phyloP scores from a whole-genome alignment of 2,113 vertebrate genomes.

The Zapus hudsonius region DNA sequence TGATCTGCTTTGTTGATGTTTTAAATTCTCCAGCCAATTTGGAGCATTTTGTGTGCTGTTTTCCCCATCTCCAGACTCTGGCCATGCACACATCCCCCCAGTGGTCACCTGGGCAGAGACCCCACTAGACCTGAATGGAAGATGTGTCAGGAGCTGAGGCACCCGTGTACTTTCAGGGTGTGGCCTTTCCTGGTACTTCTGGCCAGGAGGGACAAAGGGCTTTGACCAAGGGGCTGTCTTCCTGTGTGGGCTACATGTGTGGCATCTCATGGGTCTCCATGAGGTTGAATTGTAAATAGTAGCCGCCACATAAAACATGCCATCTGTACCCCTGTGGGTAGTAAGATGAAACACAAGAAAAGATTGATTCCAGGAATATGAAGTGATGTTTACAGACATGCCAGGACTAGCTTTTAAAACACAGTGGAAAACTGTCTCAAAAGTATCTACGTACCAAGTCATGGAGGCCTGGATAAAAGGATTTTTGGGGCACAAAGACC shows the following conservation, averaged over 20 bases:
- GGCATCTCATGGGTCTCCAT: slow-evolving; percentile 72
- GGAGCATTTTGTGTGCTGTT: slow-evolving; percentile 33
- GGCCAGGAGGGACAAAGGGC: slow-evolving; percentile 69
- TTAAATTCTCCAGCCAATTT: slow-evolving; percentile 56
- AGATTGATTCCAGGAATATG: slow-evolving; percentile 82
- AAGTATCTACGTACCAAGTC: slow-evolving; percentile 71
- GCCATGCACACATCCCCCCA: background rate
- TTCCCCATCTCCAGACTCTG: background rate
- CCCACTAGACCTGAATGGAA: background rate
- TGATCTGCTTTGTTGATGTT: slow-evolving; percentile 69
- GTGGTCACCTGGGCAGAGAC: slow-evolving; percentile 21
- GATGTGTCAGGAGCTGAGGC: background rate
- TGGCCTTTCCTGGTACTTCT: slow-evolving; percentile 67
- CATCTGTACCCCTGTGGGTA: slow-evolving; percentile 81
- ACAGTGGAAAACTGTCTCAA: slow-evolving; percentile 80
- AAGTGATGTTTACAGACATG: slow-evolving; percentile 81
- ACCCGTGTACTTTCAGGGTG: slow-evolving; percentile 69
- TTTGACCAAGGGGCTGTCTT: slow-evolving; percentile 72
- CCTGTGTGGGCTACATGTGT: slow-evolving; percentile 81
- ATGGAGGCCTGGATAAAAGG: slow-evolving; percentile 1
- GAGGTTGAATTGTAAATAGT: slow-evolving; percentile 78
- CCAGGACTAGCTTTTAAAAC: slow-evolving; percentile 72
- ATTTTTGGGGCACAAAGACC: background rate
- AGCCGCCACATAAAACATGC: slow-evolving; percentile 79
- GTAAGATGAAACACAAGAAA: slow-evolving; percentile 76